Evolutionary conservation across 1,140 invertebrate species (phyloP), one percentile per base, ranked within the genome.

Genomic region (Penaeus indicus): DNA sequence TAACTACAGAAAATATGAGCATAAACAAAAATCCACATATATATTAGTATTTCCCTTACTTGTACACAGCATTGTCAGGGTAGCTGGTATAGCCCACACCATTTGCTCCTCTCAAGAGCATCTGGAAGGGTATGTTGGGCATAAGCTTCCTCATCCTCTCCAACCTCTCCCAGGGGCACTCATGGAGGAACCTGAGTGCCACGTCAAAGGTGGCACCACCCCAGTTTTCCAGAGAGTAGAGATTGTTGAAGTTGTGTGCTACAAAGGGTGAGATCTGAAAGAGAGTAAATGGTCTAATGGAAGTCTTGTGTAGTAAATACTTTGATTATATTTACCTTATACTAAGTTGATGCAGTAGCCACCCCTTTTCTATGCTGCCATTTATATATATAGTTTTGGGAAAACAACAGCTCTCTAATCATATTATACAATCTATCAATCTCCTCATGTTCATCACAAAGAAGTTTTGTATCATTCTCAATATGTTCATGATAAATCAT

Each of bases 41-140:
- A 61, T 10, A 79, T 92, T 16, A 54, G 11, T 54, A 54, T 13
- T 10, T 11, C 54, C 54, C 92, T 92, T 92, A 99, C 94, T 99
- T 98, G 93, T 94, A 97, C 8, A 99, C 97, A 42, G 98, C 98
- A 93, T 99, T 99, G 92, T 99, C 99, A 0, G 99, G 98, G 93
- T 99, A 99, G 93, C 98, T 99, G 0, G 98, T 99, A 92, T 99
- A 99, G 0, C 99, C 99, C 32, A 99, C 98, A 82, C 98, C 98
- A 93, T 99, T 99, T 21, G 99, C 98, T 13, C 99, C 99, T 91
- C 99, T 94, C 63, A 99, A 93, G 87, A 99, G 94, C 98, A 99
- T 99, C 82, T 99, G 99, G 95, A 99, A 99, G 22, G 99, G 99
- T 93, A 99, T 98, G 93, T 99, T 99, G 1, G 99, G 99, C 91